Base-by-base conservation (phyloP, 2,113 vertebrate genomes). In the Podilymbus podiceps region DNA sequence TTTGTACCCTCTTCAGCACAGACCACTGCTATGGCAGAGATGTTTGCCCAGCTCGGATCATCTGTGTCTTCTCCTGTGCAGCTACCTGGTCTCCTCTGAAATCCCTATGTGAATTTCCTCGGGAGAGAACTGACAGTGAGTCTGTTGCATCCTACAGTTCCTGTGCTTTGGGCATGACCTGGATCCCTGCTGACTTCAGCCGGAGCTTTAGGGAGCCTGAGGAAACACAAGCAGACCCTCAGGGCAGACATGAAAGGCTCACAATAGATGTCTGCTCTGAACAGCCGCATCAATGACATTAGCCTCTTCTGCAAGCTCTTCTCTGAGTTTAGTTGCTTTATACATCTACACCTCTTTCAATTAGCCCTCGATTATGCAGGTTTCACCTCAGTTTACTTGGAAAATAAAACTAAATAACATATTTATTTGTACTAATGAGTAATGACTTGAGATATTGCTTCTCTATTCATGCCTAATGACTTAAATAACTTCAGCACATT, bases 381-480 rank as follows among this genome's bases (percentile, higher is more conserved):
- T 85, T 89, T 91, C 55, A 44, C 52, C 77, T 95, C 80, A 79
- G 66, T 81, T 96, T 89, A 85, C 79, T 78, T 91, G 62, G n/a
- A 75, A 97, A 95, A 93, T 67, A 95, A 86, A 75, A 33, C 20
- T 64, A 66, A 96, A 82, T 89, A 97, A 53, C 30, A 59, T 78
- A 82, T 66, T 94, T 35, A 75, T 94, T 95, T 63, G 30, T 92
- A n/a, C 71, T 95, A 92, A 96, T 97, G 93, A 97, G 77, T 95
- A 96, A 97, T 89, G 72, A 95, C n/a, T 93, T 97, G 76, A 63
- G 71, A 60, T 94, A 92, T 47, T 85, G 23, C 59, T 90, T 90
- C 60, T 68, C 68, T 83, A 47, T 95, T 96, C 78, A 17, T 92
- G 88, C 49, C 22, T 94, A 90, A 89, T 95, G 91, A 75, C 60